These are phyloP conservation scores for Narcine bancroftii DNA, from an alignment of 2,113 vertebrate species.

Conservation along the genomic window DNA sequence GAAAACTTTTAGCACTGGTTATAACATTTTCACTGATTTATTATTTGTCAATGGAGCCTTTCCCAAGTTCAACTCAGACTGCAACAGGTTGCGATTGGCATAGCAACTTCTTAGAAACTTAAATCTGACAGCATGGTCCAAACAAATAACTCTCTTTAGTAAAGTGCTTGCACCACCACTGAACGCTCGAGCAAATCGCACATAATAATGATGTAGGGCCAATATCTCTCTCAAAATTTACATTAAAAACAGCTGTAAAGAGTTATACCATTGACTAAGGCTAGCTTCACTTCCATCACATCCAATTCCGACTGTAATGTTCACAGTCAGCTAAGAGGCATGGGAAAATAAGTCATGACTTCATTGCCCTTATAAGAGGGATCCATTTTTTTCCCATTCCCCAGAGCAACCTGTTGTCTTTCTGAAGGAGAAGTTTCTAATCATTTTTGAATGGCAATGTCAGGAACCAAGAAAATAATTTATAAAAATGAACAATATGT, in stretches of 20 bases:
- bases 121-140: not conserved
- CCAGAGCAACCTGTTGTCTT: not conserved
- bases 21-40: conserved; percentile 1
- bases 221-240: not conserved
- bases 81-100: not conserved
- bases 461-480: conserved; percentile 11
- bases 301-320: not conserved
- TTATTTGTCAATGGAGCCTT: not conserved
- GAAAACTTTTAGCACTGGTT: conserved; percentile 3
- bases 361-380: not conserved
- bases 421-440: not conserved
- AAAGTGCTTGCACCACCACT: not conserved
- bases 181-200: not conserved
- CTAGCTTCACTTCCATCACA: not conserved
- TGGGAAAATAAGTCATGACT: not conserved
- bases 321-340: not conserved
- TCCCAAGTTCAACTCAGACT: not conserved
- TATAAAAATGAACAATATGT: not conserved
- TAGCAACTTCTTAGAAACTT: not conserved
- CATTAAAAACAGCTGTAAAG: not conserved
- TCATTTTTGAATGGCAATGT: not conserved
- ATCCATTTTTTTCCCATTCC: not conserved
- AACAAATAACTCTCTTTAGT: not conserved
- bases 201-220: not conserved
- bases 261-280: not conserved